phyloP scores from a whole-genome alignment of 2,888 invertebrate genomes.

The Athalia rosae region DNA sequence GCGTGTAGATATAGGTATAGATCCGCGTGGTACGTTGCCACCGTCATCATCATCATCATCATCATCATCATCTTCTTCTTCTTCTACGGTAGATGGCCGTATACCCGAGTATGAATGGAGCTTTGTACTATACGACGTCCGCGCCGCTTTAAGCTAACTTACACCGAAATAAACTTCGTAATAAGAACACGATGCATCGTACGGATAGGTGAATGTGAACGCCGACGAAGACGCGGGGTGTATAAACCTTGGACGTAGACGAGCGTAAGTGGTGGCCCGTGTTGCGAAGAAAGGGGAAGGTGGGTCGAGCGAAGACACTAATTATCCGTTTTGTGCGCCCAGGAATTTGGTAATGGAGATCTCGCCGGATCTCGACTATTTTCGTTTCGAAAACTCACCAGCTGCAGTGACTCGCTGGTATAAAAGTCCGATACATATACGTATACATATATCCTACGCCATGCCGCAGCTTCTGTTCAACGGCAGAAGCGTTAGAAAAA shows the following conservation, averaged over 20 bases:
- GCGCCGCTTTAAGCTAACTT: slow-evolving; percentile 52
- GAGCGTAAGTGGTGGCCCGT: slow-evolving; percentile 18
- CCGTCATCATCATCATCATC: slow-evolving; percentile 43
- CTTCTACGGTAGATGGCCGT: slow-evolving; percentile 35
- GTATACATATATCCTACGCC: background rate
- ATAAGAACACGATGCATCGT: slow-evolving; percentile 41
- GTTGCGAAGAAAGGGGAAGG: background rate
- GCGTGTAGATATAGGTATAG: background rate
- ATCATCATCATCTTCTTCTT: slow-evolving; percentile 43
- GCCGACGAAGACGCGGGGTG: slow-evolving; percentile 28
- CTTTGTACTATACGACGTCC: slow-evolving; percentile 58
- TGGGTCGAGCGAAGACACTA: slow-evolving; percentile 53
- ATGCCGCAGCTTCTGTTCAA: background rate
- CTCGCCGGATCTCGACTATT: slow-evolving; percentile 47
- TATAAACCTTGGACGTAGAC: slow-evolving; percentile 42
- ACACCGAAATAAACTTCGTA: slow-evolving; percentile 61
- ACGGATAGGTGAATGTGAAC: background rate
- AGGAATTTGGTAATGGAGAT: slow-evolving; percentile 56
- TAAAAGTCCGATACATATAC: background rate
- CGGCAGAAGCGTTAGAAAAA: background rate
- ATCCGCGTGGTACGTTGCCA: slow-evolving; percentile 17
- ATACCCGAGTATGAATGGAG: slow-evolving; percentile 60
- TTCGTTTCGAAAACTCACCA: slow-evolving; percentile 32
- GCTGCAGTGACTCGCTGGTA: slow-evolving; percentile 38
- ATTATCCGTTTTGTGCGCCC: slow-evolving; percentile 56